Evolutionary conservation across 1,140 invertebrate species (phyloP).

Genomic region (Andricus grossulariae): DNA sequence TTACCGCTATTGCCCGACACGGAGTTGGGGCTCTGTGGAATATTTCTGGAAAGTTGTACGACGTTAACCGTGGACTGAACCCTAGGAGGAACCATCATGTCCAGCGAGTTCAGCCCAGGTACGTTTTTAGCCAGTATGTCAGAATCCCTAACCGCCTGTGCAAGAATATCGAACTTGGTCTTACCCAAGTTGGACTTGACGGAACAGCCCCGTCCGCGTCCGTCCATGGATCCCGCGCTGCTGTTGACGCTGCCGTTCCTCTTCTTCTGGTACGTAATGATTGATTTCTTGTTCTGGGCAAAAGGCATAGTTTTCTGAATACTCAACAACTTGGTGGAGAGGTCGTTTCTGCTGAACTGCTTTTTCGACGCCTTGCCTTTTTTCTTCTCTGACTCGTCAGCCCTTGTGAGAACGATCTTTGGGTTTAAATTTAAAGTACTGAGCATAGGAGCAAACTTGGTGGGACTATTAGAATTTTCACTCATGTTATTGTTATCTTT

Average conservation of each 20-base stretch:
- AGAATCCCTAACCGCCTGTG: slow-evolving; percentile 64
- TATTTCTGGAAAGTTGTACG: slow-evolving; percentile 76
- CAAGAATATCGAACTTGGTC: slow-evolving; percentile 64
- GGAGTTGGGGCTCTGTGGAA: slow-evolving; percentile 69
- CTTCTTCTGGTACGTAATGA: slow-evolving; percentile 62
- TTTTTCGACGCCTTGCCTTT: slow-evolving; percentile 64
- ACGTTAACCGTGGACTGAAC: slow-evolving; percentile 78
- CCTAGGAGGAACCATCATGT: slow-evolving; percentile 76
- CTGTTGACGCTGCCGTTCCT: slow-evolving; percentile 44
- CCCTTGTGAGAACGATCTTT: slow-evolving; percentile 74
- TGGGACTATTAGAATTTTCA: slow-evolving; percentile 44
- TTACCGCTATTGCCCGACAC: slow-evolving; percentile 64
- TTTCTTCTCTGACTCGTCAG: slow-evolving; percentile 64
- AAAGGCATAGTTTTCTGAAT: slow-evolving; percentile 69
- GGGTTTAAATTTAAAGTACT: slow-evolving; percentile 76
- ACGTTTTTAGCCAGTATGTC: slow-evolving; percentile 69
- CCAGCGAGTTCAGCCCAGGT: slow-evolving; percentile 64
- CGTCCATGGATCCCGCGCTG: slow-evolving; percentile 4
- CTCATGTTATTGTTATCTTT: slow-evolving; percentile 60
- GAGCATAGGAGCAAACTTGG: slow-evolving; percentile 74
- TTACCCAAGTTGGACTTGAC: slow-evolving; percentile 62
- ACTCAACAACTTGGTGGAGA: slow-evolving; percentile 67
- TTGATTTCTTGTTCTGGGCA: slow-evolving; percentile 62
- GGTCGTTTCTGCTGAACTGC: slow-evolving; percentile 61
- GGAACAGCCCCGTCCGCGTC: slow-evolving; percentile 8